These are phyloP conservation scores for Parthenolecanium corni DNA, from an alignment of 2,888 invertebrate genomes.

Conservation along the genomic window DNA sequence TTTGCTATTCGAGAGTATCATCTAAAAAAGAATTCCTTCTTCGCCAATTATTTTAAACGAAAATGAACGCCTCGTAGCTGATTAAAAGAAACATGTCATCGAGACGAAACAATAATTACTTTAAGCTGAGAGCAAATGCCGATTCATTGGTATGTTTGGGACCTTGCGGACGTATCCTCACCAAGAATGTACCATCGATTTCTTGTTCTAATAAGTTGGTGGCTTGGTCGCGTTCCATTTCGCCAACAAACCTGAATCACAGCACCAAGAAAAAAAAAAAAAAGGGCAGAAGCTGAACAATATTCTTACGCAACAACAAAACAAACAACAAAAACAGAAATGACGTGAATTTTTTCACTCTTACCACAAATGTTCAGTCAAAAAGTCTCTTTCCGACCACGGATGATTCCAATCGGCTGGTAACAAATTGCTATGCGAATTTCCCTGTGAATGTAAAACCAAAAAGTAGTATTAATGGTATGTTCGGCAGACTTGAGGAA, in stretches of 20 bases:
- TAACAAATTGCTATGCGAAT: neutral
- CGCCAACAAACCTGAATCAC: slow-evolving; percentile 63
- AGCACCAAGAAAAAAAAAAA: too few species aligned
- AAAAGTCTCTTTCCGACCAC: slow-evolving; percentile 34
- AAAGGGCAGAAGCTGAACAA: neutral
- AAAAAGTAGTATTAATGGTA: too few species aligned
- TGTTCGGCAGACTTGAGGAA: too few species aligned
- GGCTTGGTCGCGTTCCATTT: slow-evolving; percentile 73
- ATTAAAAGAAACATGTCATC: too few species aligned
- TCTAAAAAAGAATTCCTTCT: slow-evolving; percentile 16
- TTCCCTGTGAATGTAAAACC: neutral
- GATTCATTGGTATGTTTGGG: slow-evolving; percentile 53
- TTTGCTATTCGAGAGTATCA: slow-evolving; percentile 1
- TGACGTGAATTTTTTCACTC: too few species aligned
- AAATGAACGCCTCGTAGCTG: too few species aligned
- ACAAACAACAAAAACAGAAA: neutral
- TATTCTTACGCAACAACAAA: neutral
- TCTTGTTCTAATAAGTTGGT: slow-evolving; percentile 61
- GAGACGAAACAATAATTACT: slow-evolving; percentile 55
- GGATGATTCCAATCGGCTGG: slow-evolving; percentile 38
- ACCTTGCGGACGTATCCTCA: slow-evolving; percentile 63
- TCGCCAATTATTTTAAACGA: neutral
- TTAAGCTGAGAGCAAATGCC: slow-evolving; percentile 70
- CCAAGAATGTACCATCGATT: slow-evolving; percentile 73
- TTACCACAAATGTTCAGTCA: slow-evolving; percentile 47